Base-by-base conservation (phyloP, 2,888 invertebrate species). In the Octodonta nipae region DNA sequence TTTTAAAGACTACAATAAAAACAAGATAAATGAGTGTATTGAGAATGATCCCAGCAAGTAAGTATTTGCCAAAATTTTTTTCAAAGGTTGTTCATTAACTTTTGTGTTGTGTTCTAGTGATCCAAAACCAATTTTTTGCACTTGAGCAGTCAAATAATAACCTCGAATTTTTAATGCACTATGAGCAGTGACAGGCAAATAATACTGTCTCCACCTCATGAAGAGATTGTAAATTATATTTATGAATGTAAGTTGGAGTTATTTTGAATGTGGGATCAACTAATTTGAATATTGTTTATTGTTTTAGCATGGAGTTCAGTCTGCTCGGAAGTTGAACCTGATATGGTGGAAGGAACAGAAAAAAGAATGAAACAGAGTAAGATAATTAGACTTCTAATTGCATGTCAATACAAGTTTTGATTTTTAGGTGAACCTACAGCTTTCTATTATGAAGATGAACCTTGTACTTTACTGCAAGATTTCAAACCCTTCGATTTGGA, bases 401-500 rank as follows among this genome's bases (percentile, higher is more conserved):
- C n/a, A 20, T 20, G n/a, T 7, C 20, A 20, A 20, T 22, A 4
- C 10, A 22, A 22, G 11, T 29, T 10, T 25, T 15, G 12, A 26
- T 56, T 39, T 45, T 46, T 44, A 58, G 54, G 11, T 60, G 64
- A 67, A 54, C 49, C 45, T 15, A 43, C 45, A 10, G 45, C 49
- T 30, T 35, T 77, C 20, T 82, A 76, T 61, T 84, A 81, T 60
- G 76, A 81, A 46, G 82, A 82, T 48, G 76, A 75, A 35, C 78
- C 80, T 6, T 78, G 76, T 54, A 68, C 75, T 20, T 25, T 34
- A 5, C 66, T 84, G 30, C 71, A 73, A 49, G 84, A 86, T 61
- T 89, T 88, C 59, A 82, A 85, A 53, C 84, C 87, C 12, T 88
- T 88, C 54, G 88, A 89, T 65, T 68, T 89, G 53, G 88, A 87